A percentile compares a stretch with the other conserved stretches of the same genome.
These are phyloP conservation scores for Pristionchus maxplancki DNA, from an alignment of 2,888 invertebrate genomes.

Conservation along the genomic window DNA sequence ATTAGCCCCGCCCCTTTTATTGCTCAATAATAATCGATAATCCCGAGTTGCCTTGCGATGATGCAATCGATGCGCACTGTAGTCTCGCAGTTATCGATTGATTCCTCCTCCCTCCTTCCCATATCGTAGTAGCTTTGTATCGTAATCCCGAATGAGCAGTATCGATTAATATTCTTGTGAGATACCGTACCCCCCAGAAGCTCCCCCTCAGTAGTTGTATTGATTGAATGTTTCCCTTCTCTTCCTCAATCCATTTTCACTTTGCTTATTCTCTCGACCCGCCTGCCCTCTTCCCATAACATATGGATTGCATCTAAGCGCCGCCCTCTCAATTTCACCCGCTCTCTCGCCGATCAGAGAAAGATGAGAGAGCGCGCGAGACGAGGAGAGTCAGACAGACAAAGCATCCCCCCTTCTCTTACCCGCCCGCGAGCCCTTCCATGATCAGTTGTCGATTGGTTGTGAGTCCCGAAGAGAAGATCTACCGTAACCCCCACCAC, in stretches of 20 bases:
- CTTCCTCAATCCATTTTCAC: constrained; percentile 11
- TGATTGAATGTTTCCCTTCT: background rate
- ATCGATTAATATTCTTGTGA: background rate
- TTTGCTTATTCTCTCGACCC: constrained; percentile 9
- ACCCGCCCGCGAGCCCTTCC: background rate
- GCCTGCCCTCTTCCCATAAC: background rate
- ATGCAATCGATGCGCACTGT: background rate
- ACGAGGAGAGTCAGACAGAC: constrained; percentile 6
- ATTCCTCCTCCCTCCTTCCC: no score
- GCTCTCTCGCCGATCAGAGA: background rate
- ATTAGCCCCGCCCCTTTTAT: background rate
- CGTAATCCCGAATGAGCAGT: constrained; percentile 3
- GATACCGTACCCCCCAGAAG: background rate
- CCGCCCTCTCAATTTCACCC: background rate
- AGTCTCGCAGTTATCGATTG: constrained; percentile 11
- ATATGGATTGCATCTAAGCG: constrained; percentile 25
- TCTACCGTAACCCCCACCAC: background rate
- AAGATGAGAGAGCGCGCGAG: background rate
- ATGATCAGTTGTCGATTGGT: constrained; percentile 24
- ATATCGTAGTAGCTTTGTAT: constrained; percentile 32
- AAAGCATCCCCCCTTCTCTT: background rate
- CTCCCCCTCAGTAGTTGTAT: background rate
- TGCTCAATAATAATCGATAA: constrained; percentile 44
- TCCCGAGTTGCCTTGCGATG: background rate
- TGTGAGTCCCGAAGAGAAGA: constrained; percentile 42